A percentile compares a stretch with the other conserved stretches of the same genome.
phyloP scores from a whole-genome alignment of 37 sponge, comb jelly and placozoan species.

The Halichondria panicea region DNA sequence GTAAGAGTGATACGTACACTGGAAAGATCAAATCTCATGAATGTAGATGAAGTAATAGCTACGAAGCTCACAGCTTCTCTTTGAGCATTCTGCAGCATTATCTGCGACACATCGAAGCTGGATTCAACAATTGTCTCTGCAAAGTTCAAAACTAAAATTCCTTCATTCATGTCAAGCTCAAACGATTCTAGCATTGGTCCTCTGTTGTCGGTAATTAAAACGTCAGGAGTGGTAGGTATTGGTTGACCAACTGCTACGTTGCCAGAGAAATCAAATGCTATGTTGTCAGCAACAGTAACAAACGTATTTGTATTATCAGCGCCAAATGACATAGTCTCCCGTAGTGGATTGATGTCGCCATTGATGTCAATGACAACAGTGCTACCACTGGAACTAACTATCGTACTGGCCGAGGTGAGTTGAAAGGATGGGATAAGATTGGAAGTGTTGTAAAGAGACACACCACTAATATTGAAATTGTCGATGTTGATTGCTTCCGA shows the following conservation, averaged over 20 bases:
- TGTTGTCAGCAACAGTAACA: constrained; percentile 42
- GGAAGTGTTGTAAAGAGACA: constrained; percentile 52
- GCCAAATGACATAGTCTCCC: constrained; percentile 57
- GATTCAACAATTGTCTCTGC: constrained; percentile 66
- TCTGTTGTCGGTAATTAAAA: constrained; percentile 37
- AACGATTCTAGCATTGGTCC: constrained; percentile 62
- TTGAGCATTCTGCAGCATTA: constrained; percentile 65
- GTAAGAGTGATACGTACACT: constrained; percentile 55
- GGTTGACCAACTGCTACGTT: constrained; percentile 27
- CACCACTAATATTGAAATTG: constrained; percentile 33
- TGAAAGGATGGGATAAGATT: constrained; percentile 21
- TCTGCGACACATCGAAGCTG: constrained; percentile 54
- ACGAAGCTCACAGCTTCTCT: constrained; percentile 44
- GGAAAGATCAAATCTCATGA: constrained; percentile 34
- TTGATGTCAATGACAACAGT: constrained; percentile 39
- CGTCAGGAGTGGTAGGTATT: constrained; percentile 15
- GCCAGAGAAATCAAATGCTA: constrained; percentile 63
- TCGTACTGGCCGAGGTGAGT: constrained; percentile 34
- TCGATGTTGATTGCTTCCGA: constrained; percentile 71
- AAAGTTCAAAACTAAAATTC: constrained; percentile 62
- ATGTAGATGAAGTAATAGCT: constrained; percentile 37
- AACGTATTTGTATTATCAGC: constrained; percentile 36
- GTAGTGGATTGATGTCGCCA: constrained; percentile 73
- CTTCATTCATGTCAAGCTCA: constrained; percentile 67
- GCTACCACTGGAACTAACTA: constrained; percentile 49